Evolutionary conservation across 2,797 vertebrate genomes (phyloP).

Genomic region (Natrix natrix): DNA sequence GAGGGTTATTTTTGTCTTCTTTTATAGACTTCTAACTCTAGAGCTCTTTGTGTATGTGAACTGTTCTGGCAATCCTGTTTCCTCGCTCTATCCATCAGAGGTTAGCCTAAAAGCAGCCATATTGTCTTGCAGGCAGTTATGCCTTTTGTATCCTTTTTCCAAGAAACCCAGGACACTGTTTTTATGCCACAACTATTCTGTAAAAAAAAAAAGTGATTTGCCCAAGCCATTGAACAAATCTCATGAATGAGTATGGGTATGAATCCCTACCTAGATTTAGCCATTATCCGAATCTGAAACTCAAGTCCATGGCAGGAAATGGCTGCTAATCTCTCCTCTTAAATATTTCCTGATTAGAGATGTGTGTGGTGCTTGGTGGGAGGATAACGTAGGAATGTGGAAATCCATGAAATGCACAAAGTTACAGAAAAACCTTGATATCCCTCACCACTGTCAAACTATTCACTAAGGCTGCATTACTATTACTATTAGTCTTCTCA

Average conservation of each 20-base stretch:
- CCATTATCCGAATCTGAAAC: background rate
- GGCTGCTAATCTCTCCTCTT: background rate
- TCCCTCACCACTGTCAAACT: background rate
- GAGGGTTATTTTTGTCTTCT: background rate
- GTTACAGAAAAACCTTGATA: background rate
- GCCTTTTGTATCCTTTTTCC: background rate
- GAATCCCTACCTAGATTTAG: background rate
- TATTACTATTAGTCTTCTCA: no score
- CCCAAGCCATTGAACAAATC: background rate
- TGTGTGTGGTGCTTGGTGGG: background rate
- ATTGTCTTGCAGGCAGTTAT: background rate
- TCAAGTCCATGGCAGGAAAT: background rate
- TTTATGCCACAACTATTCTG: background rate
- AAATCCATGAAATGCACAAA: background rate
- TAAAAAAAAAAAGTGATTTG: background rate
- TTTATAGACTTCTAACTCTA: background rate
- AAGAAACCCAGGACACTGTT: background rate
- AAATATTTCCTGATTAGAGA: background rate
- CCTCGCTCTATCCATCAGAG: slow-evolving; percentile 1
- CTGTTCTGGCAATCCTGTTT: slow-evolving; percentile 15
- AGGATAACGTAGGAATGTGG: background rate
- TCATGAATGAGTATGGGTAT: background rate
- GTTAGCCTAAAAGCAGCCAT: background rate
- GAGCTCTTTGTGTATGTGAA: background rate
- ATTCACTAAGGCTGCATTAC: no score